phyloP scores from a whole-genome alignment of 2,113 vertebrate genomes.

The Silurus asotus region DNA sequence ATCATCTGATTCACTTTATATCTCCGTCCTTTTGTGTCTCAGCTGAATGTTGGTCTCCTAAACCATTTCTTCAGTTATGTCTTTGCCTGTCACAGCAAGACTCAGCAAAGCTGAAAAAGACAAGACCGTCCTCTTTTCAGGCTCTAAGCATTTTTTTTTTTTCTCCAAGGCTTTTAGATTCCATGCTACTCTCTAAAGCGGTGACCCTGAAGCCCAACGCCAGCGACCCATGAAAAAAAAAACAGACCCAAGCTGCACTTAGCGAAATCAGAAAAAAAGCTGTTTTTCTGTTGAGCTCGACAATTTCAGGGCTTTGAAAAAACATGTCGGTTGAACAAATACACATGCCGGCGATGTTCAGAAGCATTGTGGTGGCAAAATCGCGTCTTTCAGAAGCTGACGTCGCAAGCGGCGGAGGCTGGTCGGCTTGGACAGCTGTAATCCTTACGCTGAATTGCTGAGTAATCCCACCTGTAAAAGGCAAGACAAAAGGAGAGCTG shows the following conservation, averaged over 20 bases:
- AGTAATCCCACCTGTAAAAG: conserved; percentile 54
- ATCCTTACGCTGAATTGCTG: conserved; percentile 50
- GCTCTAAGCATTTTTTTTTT: background rate
- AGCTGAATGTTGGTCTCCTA: background rate
- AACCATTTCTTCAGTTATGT: conserved; percentile 1
- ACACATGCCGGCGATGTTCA: conserved; percentile 11
- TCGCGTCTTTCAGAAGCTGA: conserved; percentile 36
- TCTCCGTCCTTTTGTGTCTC: conserved; percentile 25
- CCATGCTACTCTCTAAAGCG: background rate
- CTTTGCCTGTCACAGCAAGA: conserved; percentile 24
- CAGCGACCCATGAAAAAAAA: conserved; percentile 22
- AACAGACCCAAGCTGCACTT: conserved; percentile 40
- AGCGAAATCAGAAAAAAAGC: background rate
- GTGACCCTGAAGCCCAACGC: background rate
- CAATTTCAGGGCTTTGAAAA: conserved; percentile 46
- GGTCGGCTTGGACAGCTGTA: conserved; percentile 50
- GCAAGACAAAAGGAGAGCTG: conserved; percentile 47
- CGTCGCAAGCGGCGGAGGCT: conserved; percentile 30
- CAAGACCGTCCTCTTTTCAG: background rate
- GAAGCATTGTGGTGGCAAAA: conserved; percentile 35
- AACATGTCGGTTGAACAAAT: conserved; percentile 44
- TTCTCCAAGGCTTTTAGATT: background rate
- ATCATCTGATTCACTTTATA: conserved; percentile 22
- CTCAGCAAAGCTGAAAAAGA: background rate
- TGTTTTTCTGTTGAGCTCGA: background rate